Evolutionary conservation across 1,140 invertebrate genomes (phyloP).

Genomic region (Drosophila insularis): DNA sequence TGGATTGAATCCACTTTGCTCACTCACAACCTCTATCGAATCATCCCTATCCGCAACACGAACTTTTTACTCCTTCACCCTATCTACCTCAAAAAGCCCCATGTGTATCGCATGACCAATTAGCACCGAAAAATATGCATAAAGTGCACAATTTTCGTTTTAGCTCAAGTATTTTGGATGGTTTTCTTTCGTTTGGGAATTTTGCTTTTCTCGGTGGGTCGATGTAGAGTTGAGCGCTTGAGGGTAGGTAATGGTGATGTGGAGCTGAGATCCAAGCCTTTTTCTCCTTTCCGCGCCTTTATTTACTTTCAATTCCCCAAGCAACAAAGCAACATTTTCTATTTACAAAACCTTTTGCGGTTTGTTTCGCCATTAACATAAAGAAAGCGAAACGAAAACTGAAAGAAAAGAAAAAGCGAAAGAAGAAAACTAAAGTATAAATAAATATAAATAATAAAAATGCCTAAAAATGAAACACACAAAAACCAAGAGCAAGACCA

Average conservation of each 20-base stretch:
- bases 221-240: background rate
- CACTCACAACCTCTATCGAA: no score
- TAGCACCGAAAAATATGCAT: conserved; percentile 32
- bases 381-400: conserved; percentile 14
- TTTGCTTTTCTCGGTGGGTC: background rate
- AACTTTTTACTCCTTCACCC: background rate
- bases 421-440: conserved; percentile 28
- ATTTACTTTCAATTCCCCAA: conserved; percentile 76
- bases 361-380: conserved; percentile 46
- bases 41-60: no score
- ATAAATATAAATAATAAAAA: conserved; percentile 51
- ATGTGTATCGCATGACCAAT: conserved; percentile 70
- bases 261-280: conserved; percentile 20
- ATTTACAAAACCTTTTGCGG: conserved; percentile 45
- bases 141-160: background rate
- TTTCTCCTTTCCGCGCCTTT: conserved; percentile 38
- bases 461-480: background rate
- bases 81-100: background rate
- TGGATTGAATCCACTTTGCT: background rate
- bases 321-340: conserved; percentile 62
- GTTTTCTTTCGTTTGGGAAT: background rate
- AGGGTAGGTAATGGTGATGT: background rate
- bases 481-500: conserved; percentile 13
- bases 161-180: background rate
- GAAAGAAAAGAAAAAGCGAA: conserved; percentile 25